Evolutionary conservation across 2,113 vertebrate genomes (phyloP), one percentile per base, ranked within the genome.

Genomic region (Okapia johnstoni): DNA sequence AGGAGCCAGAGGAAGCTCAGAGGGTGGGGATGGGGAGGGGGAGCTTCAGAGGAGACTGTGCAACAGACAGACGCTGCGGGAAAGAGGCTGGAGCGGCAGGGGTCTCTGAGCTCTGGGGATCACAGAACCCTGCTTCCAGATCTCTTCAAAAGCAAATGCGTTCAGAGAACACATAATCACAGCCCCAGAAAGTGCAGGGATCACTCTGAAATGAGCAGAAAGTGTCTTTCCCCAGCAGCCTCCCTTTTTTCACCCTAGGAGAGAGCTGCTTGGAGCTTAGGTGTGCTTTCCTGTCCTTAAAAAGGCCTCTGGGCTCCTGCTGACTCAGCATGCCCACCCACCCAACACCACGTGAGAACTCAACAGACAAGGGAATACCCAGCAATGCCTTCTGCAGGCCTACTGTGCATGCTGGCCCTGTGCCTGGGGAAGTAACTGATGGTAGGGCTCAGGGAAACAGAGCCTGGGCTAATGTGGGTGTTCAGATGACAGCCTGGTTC

Each of bases 121-220:
- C 25, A 3, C 0, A 0, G 12, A 4, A 16, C 26, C 21, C 58
- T 6, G 0, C 16, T 6, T 43, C 9, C 25, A 11, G 21, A 26
- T 66, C 2, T 77, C 25, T 94, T 46, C 15, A 70, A 57, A 66
- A n/a, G 19, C 55, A 46, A 46, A 66, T 14, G 8, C 4, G 7
- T 46, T 83, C n/a, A 33, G 83, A 43, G 70, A 46, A 40, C 52
- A 52, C n/a, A 46, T 63, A 81, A 83, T 43, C 46, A 33, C 9
- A 23, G 60, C 50, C 16, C 2, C 7, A 48, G 52, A 28, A 70
- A 60, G 11, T 13, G 1, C 40, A 57, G 26, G 19, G 73, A 12
- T 88, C 16, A 5, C 81, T 80, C 46, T 25, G 54, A 88, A 48
- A 76, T 36, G 87, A 94, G 17, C 16, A 85, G 58, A 79, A 77